Evolutionary conservation across 1,140 invertebrate genomes (phyloP).

Genomic region (Zaprionus africanus): DNA sequence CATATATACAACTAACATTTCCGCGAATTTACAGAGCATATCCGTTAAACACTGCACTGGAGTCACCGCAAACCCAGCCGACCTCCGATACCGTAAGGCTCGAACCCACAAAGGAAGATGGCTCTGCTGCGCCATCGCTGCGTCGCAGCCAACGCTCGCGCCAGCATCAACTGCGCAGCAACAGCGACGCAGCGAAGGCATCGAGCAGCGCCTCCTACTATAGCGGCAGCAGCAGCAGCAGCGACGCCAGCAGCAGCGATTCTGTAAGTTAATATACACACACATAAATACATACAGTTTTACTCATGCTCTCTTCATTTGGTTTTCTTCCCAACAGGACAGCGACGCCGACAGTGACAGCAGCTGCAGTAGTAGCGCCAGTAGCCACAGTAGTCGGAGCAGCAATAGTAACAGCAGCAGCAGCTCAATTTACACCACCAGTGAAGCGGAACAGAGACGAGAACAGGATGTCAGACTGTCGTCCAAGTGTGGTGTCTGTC

Average conservation of each 20-base stretch:
- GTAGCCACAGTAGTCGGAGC: constrained; percentile 39
- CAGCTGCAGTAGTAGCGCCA: constrained; percentile 48
- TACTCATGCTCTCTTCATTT: not conserved
- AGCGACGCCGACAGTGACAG: constrained; percentile 65
- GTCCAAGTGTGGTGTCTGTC: constrained; percentile 85
- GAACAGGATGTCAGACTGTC: constrained; percentile 45
- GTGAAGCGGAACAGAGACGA: constrained; percentile 27
- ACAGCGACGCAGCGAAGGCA: constrained; percentile 49
- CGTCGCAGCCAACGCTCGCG: constrained; percentile 39
- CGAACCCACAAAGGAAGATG: constrained; percentile 4
- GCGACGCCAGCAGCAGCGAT: constrained; percentile 57
- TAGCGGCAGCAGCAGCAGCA: constrained; percentile 50
- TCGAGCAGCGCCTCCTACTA: constrained; percentile 31
- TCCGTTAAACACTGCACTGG: constrained; percentile 95
- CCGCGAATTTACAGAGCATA: constrained; percentile 86
- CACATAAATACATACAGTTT: not conserved
- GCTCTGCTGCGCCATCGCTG: not conserved
- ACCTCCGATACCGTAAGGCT: constrained; percentile 11
- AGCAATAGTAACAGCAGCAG: constrained; percentile 17
- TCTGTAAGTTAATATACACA: constrained; percentile 39
- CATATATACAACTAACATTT: not conserved
- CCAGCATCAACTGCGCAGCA: constrained; percentile 45
- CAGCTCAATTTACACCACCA: constrained; percentile 38
- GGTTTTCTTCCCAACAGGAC: constrained; percentile 34
- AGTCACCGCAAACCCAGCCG: constrained; percentile 88